These are phyloP conservation scores for Valencia hispanica DNA, from an alignment of 2,797 vertebrate genomes.

Conservation along the genomic window DNA sequence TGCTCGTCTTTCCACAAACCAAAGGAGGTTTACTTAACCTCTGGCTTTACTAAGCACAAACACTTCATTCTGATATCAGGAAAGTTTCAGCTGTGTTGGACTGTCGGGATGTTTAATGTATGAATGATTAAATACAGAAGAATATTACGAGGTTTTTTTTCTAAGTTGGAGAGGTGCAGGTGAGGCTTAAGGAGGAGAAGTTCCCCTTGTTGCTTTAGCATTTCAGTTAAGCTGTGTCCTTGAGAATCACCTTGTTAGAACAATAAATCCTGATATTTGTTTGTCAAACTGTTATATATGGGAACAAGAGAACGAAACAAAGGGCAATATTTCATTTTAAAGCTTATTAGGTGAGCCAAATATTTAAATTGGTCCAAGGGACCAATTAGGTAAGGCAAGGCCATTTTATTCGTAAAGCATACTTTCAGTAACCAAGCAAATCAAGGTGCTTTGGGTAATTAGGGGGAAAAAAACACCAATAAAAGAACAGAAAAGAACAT, in stretches of 20 bases:
- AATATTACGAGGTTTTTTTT: neutral
- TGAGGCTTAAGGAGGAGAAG: neutral
- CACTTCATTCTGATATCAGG: constrained; percentile 20
- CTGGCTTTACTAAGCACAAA: constrained; percentile 36
- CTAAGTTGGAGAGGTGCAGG: neutral
- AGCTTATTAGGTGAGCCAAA: too few species aligned
- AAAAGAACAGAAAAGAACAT: too few species aligned
- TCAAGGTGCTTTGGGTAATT: too few species aligned
- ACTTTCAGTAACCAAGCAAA: too few species aligned
- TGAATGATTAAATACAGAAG: constrained; percentile 6
- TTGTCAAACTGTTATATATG: neutral
- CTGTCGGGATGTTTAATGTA: neutral
- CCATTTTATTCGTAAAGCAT: too few species aligned
- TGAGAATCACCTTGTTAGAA: neutral
- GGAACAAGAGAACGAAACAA: too few species aligned
- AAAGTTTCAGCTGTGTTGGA: constrained; percentile 21
- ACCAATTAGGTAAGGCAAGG: too few species aligned
- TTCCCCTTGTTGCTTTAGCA: neutral
- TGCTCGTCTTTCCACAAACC: constrained; percentile 44
- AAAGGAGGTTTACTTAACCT: constrained; percentile 51
- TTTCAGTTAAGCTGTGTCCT: neutral
- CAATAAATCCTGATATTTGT: neutral
- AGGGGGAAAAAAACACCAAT: too few species aligned
- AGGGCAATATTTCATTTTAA: too few species aligned
- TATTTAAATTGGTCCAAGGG: too few species aligned